Evolutionary conservation across 2,888 invertebrate genomes (phyloP).

Genomic region (Calliscelio sp.): DNA sequence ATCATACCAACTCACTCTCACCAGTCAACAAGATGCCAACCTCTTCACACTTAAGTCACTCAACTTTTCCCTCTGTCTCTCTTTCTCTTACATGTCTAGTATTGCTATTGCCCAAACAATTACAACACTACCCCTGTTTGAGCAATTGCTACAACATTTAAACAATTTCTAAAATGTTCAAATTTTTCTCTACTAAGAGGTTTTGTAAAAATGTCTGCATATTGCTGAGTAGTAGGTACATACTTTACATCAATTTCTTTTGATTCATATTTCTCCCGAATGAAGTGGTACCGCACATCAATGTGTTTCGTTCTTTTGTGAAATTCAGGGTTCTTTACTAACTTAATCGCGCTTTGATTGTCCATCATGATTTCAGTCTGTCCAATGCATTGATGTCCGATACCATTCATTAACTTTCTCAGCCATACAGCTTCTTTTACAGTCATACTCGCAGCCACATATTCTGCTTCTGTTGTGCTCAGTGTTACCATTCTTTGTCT

Average conservation of each 20-base stretch:
- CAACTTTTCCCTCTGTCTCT: too few relatives aligned
- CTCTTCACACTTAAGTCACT: too few relatives aligned
- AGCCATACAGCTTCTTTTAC: slow-evolving; percentile 24
- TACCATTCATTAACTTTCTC: background rate
- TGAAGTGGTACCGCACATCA: slow-evolving; percentile 45
- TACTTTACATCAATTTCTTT: slow-evolving; percentile 10
- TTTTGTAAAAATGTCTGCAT: slow-evolving; percentile 32
- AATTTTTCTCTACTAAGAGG: background rate
- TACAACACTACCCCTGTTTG: slow-evolving; percentile 8
- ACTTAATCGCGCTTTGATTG: slow-evolving; percentile 24
- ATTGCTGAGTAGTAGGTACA: background rate
- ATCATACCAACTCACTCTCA: too few relatives aligned
- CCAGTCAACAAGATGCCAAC: too few relatives aligned
- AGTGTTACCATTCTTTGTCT: slow-evolving; percentile 5
- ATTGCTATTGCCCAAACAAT: background rate
- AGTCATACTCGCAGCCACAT: slow-evolving; percentile 18
- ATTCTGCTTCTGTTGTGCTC: slow-evolving; percentile 36
- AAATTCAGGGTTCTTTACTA: slow-evolving; percentile 54
- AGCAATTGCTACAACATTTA: background rate
- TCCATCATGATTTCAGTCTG: background rate
- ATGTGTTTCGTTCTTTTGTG: slow-evolving; percentile 46
- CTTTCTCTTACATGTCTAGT: too few relatives aligned
- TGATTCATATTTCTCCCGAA: slow-evolving; percentile 23
- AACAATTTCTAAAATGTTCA: background rate
- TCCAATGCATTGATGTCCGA: background rate